Percentiles rank a stretch among this genome's conserved stretches.
phyloP scores from a whole-genome alignment of 2,888 invertebrate species.

The Agonopterix arenella region DNA sequence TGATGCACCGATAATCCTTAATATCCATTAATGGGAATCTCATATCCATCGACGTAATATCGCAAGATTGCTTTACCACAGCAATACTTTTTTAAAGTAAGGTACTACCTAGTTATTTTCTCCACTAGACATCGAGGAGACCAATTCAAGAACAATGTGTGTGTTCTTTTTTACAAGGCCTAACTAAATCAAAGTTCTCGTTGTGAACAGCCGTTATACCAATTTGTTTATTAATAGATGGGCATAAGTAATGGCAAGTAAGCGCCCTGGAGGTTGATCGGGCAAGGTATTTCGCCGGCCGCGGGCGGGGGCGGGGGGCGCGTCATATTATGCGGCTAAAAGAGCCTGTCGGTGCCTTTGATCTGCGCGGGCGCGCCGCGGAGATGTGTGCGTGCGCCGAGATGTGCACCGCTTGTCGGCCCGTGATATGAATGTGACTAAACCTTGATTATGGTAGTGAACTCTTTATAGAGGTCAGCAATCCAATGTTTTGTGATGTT shows the following conservation, averaged over 20 bases:
- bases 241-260: conserved; percentile 72
- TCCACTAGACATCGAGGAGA: not conserved
- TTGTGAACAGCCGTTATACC: conserved; percentile 59
- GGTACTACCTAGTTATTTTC: not conserved
- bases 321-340: conserved; percentile 77
- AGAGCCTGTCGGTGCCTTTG: conserved; percentile 77
- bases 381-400: conserved; percentile 42
- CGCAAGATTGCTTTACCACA: too few relatives aligned
- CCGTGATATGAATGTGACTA: conserved; percentile 74
- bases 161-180: not conserved
- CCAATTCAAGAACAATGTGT: not conserved
- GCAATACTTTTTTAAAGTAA: too few relatives aligned
- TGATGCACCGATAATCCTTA: too few relatives aligned
- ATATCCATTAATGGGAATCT: too few relatives aligned
- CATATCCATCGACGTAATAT: too few relatives aligned
- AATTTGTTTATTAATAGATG: conserved; percentile 74
- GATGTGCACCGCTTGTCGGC: conserved; percentile 69
- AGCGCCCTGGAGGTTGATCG: conserved; percentile 59
- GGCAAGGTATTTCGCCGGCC: conserved; percentile 59
- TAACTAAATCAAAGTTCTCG: conserved; percentile 33
- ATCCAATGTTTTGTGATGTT: conserved; percentile 43
- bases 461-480: conserved; percentile 68
- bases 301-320: conserved; percentile 59
- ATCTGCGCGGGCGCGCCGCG: conserved; percentile 43
- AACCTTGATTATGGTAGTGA: conserved; percentile 74